Evolutionary conservation across 2,113 vertebrate genomes (phyloP), one percentile per base, ranked within the genome.

Genomic region (Anolis sagrei): DNA sequence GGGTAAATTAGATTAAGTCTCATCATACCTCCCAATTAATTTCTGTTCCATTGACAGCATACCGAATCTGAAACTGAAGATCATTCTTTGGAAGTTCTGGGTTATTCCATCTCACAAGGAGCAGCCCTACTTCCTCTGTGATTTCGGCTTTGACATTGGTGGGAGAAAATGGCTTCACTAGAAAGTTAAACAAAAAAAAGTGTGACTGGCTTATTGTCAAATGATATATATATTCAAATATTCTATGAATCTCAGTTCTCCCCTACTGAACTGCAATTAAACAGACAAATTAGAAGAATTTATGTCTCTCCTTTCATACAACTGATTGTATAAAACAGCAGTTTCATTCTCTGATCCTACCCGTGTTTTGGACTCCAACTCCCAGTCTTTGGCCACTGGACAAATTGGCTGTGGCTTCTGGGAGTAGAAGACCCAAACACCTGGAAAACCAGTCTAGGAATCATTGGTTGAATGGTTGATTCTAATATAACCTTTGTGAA

Each of bases 141-240:
- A 97, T 94, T 9, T 97, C 96, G 49, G 97, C 98, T 88, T 87
- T 89, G 44, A 99, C 90, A 1, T 54, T 91, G 14, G 93, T 95
- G 21, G 98, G 98, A 83, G 97, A 84, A 68, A 97, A 92, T 0
- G 97, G 98, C 91, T 98, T 99, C 78, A 99, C 99, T 99, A 87
- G 62, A 89, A 89, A 92, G 82, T 23, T 1, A 49, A 87, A 90
- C 79, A 86, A 4, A 85, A 84, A n/a, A 16, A n/a, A 9, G 36
- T 80, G 34, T 66, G 44, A 85, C 4, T 64, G 34, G 11, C 0
- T 61, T 73, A n/a, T 3, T 86, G 74, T 74, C 32, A 23, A n/a
- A n/a, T n/a, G n/a, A n/a, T n/a, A n/a, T n/a, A n/a, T n/a, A n/a
- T 61, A 76, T 44, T 5, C 2, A 27, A 49, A 80, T 7, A 32